Percentiles rank a stretch among this genome's conserved stretches.
Conservation (phyloP, 2,113 vertebrate species). For the Paraplagusia blochii region DNA sequence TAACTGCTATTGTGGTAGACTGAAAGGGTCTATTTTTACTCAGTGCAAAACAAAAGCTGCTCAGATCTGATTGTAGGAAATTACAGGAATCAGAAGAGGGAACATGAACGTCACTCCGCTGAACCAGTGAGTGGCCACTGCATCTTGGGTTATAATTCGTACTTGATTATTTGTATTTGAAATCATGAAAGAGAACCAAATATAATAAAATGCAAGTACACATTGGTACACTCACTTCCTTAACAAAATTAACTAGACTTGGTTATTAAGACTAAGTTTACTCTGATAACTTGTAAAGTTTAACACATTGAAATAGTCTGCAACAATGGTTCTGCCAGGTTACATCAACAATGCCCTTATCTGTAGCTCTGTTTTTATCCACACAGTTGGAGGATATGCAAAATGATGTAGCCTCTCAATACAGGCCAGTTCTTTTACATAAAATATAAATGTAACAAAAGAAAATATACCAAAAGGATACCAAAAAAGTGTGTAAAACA, state of each 20-base stretch:
- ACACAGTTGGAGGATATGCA: constrained; percentile 56
- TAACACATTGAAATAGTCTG: too few relatives aligned
- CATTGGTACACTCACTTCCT: background rate
- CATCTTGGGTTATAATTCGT: constrained; percentile 44
- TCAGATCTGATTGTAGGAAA: constrained; percentile 51
- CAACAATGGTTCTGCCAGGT: too few relatives aligned
- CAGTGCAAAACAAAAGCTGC: too few relatives aligned
- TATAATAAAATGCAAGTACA: constrained; percentile 13
- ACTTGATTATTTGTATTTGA: constrained; percentile 1
- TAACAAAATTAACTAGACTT: background rate
- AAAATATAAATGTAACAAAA: too few relatives aligned
- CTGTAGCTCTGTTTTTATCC: constrained; percentile 49
- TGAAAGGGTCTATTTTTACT: constrained; percentile 34
- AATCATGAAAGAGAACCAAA: constrained; percentile 21
- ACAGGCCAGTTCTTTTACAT: too few relatives aligned
- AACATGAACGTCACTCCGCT: constrained; percentile 8
- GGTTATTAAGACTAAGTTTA: too few relatives aligned
- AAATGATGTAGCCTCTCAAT: too few relatives aligned
- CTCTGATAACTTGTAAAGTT: too few relatives aligned
- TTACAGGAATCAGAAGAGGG: constrained; percentile 23
- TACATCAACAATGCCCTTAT: too few relatives aligned
- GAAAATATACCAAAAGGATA: too few relatives aligned
- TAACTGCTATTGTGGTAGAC: background rate
- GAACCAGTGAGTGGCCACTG: constrained; percentile 4
- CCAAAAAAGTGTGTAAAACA: too few relatives aligned